Conservation (phyloP, 1,140 invertebrate genomes). For the Prorops nasuta region DNA sequence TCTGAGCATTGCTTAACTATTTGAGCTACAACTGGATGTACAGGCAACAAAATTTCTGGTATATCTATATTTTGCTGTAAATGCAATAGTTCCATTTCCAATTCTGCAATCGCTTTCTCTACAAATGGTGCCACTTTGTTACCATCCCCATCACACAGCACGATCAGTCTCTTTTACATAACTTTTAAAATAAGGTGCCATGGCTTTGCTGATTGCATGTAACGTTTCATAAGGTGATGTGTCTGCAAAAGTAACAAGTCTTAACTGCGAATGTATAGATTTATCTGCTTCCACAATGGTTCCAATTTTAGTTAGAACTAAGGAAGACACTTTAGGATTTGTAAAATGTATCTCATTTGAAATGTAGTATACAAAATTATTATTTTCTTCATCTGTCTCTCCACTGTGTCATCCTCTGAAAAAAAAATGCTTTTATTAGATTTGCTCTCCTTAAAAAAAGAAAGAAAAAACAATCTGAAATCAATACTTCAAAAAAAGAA, state of each 20-base stretch:
- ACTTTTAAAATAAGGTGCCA: conserved; percentile 98
- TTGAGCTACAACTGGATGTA: conserved; percentile 83
- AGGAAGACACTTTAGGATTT: conserved; percentile 82
- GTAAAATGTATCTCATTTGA: conserved; percentile 90
- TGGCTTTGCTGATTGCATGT: conserved; percentile 91
- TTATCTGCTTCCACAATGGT: conserved; percentile 94
- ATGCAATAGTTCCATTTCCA: conserved; percentile 98
- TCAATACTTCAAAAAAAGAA: not conserved
- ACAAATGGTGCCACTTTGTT: conserved; percentile 99
- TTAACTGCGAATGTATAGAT: conserved; percentile 84
- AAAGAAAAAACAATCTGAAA: not conserved
- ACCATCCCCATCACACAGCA: conserved; percentile 93
- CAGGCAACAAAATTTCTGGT: conserved; percentile 92
- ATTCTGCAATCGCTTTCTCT: conserved; percentile 98
- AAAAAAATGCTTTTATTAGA: conserved; percentile 15
- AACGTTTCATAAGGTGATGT: conserved; percentile 96
- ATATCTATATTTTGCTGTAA: conserved; percentile 99
- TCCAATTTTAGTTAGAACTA: conserved; percentile 89
- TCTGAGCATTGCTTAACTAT: conserved; percentile 91
- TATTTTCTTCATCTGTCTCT: conserved; percentile 85
- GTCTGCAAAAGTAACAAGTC: conserved; percentile 88
- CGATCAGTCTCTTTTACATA: conserved; percentile 94
- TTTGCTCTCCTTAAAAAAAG: no score
- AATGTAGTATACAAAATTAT: conserved; percentile 78
- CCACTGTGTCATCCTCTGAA: conserved; percentile 83